Percentiles rank a stretch among this genome's conserved stretches.
phyloP scores from a whole-genome alignment of 2,113 vertebrate genomes.

The Cyrtonyx montezumae region DNA sequence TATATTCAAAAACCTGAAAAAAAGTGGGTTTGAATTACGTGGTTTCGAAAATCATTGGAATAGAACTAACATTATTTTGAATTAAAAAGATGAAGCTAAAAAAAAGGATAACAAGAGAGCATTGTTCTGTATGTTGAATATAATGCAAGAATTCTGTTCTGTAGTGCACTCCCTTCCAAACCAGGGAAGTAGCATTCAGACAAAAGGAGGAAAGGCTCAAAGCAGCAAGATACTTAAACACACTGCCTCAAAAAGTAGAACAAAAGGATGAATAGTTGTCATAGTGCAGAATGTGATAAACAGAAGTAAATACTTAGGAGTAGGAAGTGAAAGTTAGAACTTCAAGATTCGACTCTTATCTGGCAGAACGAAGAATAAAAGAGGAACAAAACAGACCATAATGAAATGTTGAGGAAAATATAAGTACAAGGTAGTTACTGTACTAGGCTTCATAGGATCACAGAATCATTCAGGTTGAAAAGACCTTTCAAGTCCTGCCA shows the following conservation, averaged over 20 bases:
- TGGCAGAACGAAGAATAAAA: background rate
- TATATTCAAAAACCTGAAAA: background rate
- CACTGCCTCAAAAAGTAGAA: background rate
- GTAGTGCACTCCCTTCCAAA: background rate
- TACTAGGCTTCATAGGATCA: background rate
- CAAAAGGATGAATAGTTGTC: background rate
- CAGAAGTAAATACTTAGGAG: background rate
- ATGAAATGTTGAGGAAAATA: background rate
- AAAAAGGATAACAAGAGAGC: background rate
- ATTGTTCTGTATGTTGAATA: background rate
- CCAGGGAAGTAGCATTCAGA: background rate
- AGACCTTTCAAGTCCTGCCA: background rate
- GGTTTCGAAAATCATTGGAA: background rate
- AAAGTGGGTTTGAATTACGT: accelerated
- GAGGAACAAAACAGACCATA: background rate
- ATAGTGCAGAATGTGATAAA: background rate
- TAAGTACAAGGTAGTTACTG: background rate
- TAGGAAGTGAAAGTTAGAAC: background rate
- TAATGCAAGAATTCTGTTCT: background rate
- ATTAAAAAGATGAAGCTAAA: background rate
- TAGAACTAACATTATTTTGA: background rate
- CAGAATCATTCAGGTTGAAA: background rate
- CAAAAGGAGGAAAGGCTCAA: background rate
- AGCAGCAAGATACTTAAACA: background rate
- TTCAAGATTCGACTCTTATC: background rate